Percentiles rank a stretch among this genome's conserved stretches.
Evolutionary conservation across 2,888 invertebrate species (phyloP).

Genomic region (Ditylenchus weischeri): DNA sequence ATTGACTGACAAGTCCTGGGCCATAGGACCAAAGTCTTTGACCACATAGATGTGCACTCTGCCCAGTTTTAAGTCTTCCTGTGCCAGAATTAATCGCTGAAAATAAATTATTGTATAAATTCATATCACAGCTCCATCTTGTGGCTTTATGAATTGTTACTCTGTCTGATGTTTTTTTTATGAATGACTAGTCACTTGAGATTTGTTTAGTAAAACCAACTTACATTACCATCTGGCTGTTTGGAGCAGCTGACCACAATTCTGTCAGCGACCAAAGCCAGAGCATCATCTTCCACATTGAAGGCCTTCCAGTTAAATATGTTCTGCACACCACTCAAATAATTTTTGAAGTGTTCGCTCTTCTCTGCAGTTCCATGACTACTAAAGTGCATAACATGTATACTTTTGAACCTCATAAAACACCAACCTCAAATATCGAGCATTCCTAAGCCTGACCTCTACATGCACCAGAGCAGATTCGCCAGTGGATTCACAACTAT

Average conservation of each 20-base stretch:
- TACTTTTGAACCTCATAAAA: too few species aligned
- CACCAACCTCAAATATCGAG: constrained; percentile 1
- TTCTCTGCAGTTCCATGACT: neutral
- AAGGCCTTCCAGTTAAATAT: neutral
- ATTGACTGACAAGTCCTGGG: constrained; percentile 35
- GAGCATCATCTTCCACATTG: neutral
- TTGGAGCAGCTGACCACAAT: constrained; percentile 14
- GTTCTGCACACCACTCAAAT: neutral
- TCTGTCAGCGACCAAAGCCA: constrained; percentile 4
- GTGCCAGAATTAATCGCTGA: constrained; percentile 6
- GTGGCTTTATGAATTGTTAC: neutral
- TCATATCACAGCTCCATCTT: too few species aligned
- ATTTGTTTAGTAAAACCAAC: neutral
- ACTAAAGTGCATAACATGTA: neutral
- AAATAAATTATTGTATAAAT: neutral
- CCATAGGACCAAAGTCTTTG: constrained; percentile 39
- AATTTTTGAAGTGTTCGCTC: neutral
- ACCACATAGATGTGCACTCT: constrained; percentile 42
- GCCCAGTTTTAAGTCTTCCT: constrained; percentile 6
- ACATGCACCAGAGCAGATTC: neutral
- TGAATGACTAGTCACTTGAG: too few species aligned
- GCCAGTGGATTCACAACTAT: neutral
- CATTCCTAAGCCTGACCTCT: constrained; percentile 5
- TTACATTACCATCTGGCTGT: constrained; percentile 20
- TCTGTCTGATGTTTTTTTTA: too few species aligned